Evolutionary conservation across 2,797 vertebrate species (phyloP).

Genomic region (Eulemur albifrons): DNA sequence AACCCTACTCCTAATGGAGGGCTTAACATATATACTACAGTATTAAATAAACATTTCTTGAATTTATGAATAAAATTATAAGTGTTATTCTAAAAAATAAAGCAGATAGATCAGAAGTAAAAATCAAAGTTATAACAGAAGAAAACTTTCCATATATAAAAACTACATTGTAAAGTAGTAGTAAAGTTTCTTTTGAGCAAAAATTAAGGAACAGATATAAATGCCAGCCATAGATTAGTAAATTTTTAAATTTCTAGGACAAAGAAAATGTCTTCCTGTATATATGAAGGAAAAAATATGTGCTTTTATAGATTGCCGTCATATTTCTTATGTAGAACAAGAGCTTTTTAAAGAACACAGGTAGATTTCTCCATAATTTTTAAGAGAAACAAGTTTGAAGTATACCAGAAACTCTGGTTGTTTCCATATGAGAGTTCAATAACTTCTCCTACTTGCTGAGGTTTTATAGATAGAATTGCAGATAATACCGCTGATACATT

Average conservation of each 20-base stretch:
- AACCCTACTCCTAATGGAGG: not conserved
- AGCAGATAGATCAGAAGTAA: not conserved
- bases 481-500: not conserved
- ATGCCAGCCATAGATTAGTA: not conserved
- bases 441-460: not conserved
- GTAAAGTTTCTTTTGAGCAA: not conserved
- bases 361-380: constrained; percentile 21
- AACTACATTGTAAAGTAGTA: not conserved
- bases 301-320: not conserved
- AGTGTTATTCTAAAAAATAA: not conserved
- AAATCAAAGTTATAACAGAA: constrained; percentile 18
- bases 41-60: constrained; percentile 10
- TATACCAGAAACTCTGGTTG: not conserved
- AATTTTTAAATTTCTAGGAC: not conserved
- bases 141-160: not conserved
- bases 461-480: not conserved
- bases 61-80: constrained; percentile 44
- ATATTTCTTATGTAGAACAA: not conserved
- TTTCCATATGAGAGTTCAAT: not conserved
- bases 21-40: not conserved
- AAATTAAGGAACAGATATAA: constrained; percentile 3
- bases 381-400: not conserved
- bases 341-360: not conserved
- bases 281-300: not conserved
- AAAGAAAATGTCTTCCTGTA: not conserved